These are phyloP conservation scores for Thamnaconus septentrionalis DNA, from an alignment of 2,113 vertebrate genomes.

Conservation along the genomic window DNA sequence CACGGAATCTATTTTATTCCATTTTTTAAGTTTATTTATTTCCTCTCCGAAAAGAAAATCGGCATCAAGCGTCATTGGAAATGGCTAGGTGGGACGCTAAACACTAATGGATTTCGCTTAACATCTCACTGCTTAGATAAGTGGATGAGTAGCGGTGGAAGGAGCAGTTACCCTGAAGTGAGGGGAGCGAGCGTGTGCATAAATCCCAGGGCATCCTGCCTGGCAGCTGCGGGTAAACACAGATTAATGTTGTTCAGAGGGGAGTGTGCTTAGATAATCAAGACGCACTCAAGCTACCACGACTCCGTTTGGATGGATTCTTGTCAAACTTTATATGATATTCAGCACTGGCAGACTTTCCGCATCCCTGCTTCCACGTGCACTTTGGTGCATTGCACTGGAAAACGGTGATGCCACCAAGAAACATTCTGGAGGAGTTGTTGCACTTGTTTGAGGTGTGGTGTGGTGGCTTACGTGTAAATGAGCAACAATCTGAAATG, in stretches of 20 bases:
- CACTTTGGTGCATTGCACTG: too few species aligned
- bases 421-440: too few species aligned
- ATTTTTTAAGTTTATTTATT: not conserved
- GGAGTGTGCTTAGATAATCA: conserved; percentile 46
- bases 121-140: conserved; percentile 54
- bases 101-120: conserved; percentile 57
- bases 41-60: conserved; percentile 32
- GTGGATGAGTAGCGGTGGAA: conserved; percentile 45
- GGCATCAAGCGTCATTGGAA: conserved; percentile 34
- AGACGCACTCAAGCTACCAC: conserved; percentile 28
- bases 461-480: too few species aligned
- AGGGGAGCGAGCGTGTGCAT: conserved; percentile 40
- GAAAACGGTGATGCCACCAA: too few species aligned
- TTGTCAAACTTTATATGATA: not conserved
- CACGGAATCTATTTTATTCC: not conserved
- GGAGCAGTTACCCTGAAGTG: conserved; percentile 39
- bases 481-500: too few species aligned
- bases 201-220: conserved; percentile 52
- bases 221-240: conserved; percentile 60
- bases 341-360: not conserved
- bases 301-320: conserved; percentile 19
- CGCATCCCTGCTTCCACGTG: too few species aligned
- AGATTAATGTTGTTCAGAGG: conserved; percentile 57
- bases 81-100: conserved; percentile 40
- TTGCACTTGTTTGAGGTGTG: too few species aligned